phyloP scores from a whole-genome alignment of 1,140 invertebrate genomes.

The Diuraphis noxia region DNA sequence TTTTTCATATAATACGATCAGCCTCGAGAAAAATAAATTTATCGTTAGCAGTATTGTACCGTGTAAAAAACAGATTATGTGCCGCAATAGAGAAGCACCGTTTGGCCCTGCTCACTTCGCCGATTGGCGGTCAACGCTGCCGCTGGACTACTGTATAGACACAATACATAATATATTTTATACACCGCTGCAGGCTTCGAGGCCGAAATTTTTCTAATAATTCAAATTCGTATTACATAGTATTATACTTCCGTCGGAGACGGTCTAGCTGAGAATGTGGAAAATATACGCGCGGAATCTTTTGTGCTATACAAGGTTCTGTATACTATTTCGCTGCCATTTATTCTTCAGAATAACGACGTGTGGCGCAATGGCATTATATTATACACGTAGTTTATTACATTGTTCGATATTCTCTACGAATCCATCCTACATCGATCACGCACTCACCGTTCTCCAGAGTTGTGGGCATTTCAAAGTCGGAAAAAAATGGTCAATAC shows the following conservation, averaged over 20 bases:
- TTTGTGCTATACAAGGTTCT: background rate
- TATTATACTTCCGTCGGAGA: background rate
- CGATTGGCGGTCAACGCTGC: background rate
- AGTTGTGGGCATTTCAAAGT: background rate
- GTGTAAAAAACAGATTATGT: too few species aligned
- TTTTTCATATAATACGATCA: too few species aligned
- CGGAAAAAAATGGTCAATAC: background rate
- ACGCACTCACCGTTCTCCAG: background rate
- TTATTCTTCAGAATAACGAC: background rate
- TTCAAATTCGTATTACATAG: background rate
- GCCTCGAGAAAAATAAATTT: too few species aligned
- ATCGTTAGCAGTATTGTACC: too few species aligned
- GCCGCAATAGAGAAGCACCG: background rate
- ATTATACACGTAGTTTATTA: background rate
- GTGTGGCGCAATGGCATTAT: background rate
- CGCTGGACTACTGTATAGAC: background rate
- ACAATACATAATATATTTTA: background rate
- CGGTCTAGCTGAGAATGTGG: background rate
- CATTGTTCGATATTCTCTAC: background rate
- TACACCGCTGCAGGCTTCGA: background rate
- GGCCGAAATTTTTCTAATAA: background rate
- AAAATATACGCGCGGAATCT: background rate
- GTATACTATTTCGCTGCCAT: background rate
- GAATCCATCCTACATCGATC: background rate
- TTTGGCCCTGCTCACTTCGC: background rate